Percentiles rank a stretch among this genome's conserved stretches.
These are phyloP conservation scores for Rhamnusium bicolor DNA, from an alignment of 2,888 invertebrate species.

Conservation along the genomic window DNA sequence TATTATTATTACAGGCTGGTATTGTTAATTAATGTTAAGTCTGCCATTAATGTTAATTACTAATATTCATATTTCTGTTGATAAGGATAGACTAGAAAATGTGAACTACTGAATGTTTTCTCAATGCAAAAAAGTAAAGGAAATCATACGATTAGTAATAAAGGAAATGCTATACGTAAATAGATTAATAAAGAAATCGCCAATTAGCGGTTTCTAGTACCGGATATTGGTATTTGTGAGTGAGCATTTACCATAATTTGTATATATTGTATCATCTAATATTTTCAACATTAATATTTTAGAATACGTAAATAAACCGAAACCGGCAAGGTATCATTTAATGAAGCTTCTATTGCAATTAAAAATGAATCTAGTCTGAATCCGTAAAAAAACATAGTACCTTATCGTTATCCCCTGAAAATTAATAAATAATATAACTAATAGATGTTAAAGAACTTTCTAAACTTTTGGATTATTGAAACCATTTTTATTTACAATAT, in stretches of 20 bases:
- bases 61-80: constrained; percentile 5
- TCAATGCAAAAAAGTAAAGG: not conserved
- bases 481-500: too few species aligned
- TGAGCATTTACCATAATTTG: not conserved
- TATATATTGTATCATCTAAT: not conserved
- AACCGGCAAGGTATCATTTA: not conserved
- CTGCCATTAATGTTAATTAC: constrained; percentile 16
- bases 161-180: constrained; percentile 6
- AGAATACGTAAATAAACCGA: not conserved
- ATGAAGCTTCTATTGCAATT: not conserved
- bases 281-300: not conserved
- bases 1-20: constrained; percentile 18
- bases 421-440: too few species aligned
- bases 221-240: constrained; percentile 7
- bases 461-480: too few species aligned
- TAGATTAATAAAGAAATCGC: constrained; percentile 1
- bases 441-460: too few species aligned
- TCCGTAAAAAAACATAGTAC: too few species aligned
- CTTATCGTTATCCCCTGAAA: too few species aligned
- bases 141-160: not conserved
- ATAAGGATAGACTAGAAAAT: constrained; percentile 1
- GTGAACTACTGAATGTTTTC: not conserved
- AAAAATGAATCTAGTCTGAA: too few species aligned
- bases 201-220: not conserved
- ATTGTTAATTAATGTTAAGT: constrained; percentile 23